Evolutionary conservation across 2,888 invertebrate species (phyloP), one percentile per base, ranked within the genome.

Genomic region (Willowsia nigromaculata): DNA sequence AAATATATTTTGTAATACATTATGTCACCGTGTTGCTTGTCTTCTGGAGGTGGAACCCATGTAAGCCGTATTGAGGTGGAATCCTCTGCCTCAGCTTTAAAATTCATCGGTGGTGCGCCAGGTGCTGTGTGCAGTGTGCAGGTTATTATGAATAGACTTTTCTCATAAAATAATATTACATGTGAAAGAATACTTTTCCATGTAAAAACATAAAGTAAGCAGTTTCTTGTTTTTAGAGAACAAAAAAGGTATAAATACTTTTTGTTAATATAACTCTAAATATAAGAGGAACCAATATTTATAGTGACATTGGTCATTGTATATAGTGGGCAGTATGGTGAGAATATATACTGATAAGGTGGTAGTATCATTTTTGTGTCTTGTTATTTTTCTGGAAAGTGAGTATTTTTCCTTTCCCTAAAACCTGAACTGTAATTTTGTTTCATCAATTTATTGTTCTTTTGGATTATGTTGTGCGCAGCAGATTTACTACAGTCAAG

Each of bases 101-200:
- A 97, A 95, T 98, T 97, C 95, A 96, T 96, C 94, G 99, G 99
- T 93, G 99, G 98, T 94, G 98, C 98, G 95, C 98, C 98, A 94
- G 99, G 99, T 95, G 98, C 99, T 99, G 95, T 93, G 94, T 90
- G 90, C 90, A 90, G 87, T 90, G 90, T 90, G 90, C 90, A 89
- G 78, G 86, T 87, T 90, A 88, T 85, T 82, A 87, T 89, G 87
- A 84, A 84, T 80, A 89, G 80, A 47, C 25, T 25, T 74, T 74
- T 74, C 43, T 74, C 74, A 47, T 74, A 25, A 74, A 71, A 74
- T 71, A 71, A 65, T 65, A 65, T 40, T 68, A 62, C 59, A 74
- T 74, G 50, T 74, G n/a, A n/a, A n/a, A n/a, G n/a, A n/a, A 25
- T 74, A 74, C 74, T 74, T 74, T 68, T 18, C 27, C 65, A 68